Evolutionary conservation across 2,113 vertebrate genomes (phyloP), one percentile per base, ranked within the genome.

Genomic region (Nothobranchius furzeri): DNA sequence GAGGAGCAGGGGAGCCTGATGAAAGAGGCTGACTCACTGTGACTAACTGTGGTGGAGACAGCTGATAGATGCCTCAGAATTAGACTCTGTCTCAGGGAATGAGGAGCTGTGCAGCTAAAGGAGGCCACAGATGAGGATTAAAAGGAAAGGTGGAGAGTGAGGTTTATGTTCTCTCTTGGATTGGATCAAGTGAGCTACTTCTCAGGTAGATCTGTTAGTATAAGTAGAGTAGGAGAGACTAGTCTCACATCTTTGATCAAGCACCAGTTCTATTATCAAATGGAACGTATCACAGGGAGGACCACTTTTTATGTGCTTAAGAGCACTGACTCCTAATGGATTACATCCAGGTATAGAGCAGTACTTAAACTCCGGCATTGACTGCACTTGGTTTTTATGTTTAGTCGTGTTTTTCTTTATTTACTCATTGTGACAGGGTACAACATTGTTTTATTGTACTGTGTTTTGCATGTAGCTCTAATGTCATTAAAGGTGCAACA

Each of bases 1-100:
- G 67, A 65, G 55, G 50, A 67, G 69, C 53, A 36, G 68, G 25
- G 60, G 50, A 79, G 66, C 20, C 54, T 73, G 75, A 79, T 62
- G 60, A 72, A 69, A 68, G 61, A 70, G 60, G 54, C 47, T 72
- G 62, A 67, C 57, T 72, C 72, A 50, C 53, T 51, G 13, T 25
- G 59, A 70, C 43, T 54, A 68, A 78, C 68, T 53, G 67, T 13
- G 55, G 64, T 68, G 20, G 36, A 64, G 76, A 73, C 66, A 60
- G 73, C 58, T 72, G 56, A 69, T 40, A 57, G 70, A 53, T 60
- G 72, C 68, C 52, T 74, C 50, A 45, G 20, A 20, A 20, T 20
- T 20, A 20, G 20, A 20, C 20, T 20, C 20, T 20, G 68, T 67
- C 60, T 71, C 45, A 70, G 37, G 14, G 42, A 61, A 75, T 36